Base-by-base conservation (phyloP, 2,797 vertebrate species). In the Ficedula albicollis region DNA sequence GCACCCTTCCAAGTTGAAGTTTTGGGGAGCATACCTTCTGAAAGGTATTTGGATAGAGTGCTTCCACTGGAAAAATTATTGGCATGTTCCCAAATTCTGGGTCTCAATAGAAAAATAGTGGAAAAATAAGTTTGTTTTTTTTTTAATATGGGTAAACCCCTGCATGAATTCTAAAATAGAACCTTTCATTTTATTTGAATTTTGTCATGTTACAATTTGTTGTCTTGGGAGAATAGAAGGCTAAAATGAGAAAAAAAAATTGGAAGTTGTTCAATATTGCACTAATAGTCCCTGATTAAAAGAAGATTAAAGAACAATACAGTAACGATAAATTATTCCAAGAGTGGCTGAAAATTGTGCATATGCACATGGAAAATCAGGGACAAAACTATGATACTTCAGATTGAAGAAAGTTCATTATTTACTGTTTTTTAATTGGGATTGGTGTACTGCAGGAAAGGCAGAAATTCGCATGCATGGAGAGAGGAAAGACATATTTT, bases 261-360 rank as follows among this genome's bases (percentile, higher is more conserved):
- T 56, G 22, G 29, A 59, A 59, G 17, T 52, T 51, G 3, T 59
- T 82, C 38, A 43, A 9, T 76, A 64, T 76, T 94, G 44, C 59
- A 81, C 75, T 89, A 78, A 16, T 41, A 72, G 41, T 59, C 20
- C 36, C 22, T 5, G 15, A 73, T 70, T 46, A 84, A 34, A 46
- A 91, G n/a, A 87, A 93, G 90, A 88, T 73, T 63, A 64, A 83
- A 90, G 51, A 93, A 66, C 26, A 82, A 67, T 79, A n/a, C 5
- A 59, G 11, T 59, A 88, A 59, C 43, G 46, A 62, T 69, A 86
- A 86, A 74, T 91, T 79, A 73, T 70, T 56, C 27, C 20, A 74
- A 32, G 43, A 59, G 25, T 29, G 14, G 4, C 43, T 70, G 41
- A 82, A 91, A 67, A 41, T 54, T 89, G 21, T 76, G 29, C 32